Evolutionary conservation across 2,113 vertebrate genomes (phyloP), one percentile per base, ranked within the genome.

Genomic region (Sylvietta virens): DNA sequence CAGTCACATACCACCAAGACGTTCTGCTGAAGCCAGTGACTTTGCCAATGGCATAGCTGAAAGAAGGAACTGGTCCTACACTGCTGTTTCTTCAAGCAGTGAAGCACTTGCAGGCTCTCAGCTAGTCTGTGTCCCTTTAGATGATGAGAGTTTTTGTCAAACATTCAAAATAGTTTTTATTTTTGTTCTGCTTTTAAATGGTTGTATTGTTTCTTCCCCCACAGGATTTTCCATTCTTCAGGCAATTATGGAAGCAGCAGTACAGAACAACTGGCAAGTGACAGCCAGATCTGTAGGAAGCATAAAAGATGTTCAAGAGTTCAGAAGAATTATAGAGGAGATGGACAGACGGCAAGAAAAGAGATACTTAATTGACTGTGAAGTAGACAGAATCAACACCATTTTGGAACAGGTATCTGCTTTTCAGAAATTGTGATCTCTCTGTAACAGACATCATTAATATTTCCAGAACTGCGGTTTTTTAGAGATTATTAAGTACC

Each of bases 221-320:
- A 50, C 80, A 99, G 99, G 99, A 93, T 99, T 99, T 98, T 99
- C 99, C 47, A 99, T 99, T 93, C 98, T 99, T 92, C 99, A 99
- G 97, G 99, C 99, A 22, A 99, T 99, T 97, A 99, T 99, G 99
- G 99, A 99, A 98, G 98, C 99, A 76, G 99, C 99, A 20, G 99
- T 99, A 56, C 98, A 99, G 54, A 99, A 99, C 98, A 99, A 99
- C 98, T 99, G 99, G 99, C 99, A 99, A 98, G 99, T 99, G 98
- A 99, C 99, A 48, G 99, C 99, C 58, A 98, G 99, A 86, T 99
- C 99, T 37, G 99, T 99, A 95, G 99, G 99, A 97, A 98, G 97
- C 96, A 99, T 99, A 92, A 99, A 99, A 37, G 99, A 99, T 40
- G 98, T 99, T 39, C 98, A 99, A 50, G 99, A 99, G 98, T 99